Conservation (phyloP, 2,888 invertebrate genomes). For the Clanis bilineata region DNA sequence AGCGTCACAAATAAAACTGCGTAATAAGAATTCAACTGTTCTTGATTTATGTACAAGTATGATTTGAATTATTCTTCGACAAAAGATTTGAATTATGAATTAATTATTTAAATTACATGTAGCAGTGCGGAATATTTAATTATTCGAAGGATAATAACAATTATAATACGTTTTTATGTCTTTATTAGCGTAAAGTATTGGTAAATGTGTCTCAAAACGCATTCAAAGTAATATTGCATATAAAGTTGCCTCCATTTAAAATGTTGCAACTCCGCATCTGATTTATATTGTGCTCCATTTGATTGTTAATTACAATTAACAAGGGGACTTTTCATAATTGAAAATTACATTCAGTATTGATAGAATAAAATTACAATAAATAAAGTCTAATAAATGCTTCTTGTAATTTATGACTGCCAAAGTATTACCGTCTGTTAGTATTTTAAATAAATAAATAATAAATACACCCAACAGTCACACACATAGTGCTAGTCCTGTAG, state of each 20-base stretch:
- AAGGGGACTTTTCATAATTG: constrained; percentile 39
- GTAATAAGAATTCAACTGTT: not conserved
- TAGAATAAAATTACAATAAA: constrained; percentile 17
- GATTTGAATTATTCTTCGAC: not conserved
- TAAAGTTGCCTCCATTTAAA: constrained; percentile 51
- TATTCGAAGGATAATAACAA: not conserved
- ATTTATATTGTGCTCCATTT: constrained; percentile 52
- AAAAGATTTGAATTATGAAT: not conserved
- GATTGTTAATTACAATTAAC: constrained; percentile 45
- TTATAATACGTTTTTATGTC: not conserved
- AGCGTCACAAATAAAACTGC: not conserved
- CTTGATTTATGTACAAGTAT: not conserved
- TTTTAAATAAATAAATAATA: constrained; percentile 6
- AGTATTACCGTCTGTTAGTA: not conserved
- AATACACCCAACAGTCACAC: too few species aligned
- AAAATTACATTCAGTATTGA: constrained; percentile 35
- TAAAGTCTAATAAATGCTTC: not conserved
- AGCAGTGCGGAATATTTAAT: not conserved
- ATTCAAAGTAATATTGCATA: constrained; percentile 39
- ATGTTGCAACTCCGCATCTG: constrained; percentile 48
- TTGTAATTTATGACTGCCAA: not conserved
- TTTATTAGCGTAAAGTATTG: constrained; percentile 3
- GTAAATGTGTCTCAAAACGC: constrained; percentile 33
- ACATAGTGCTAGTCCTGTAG: too few species aligned
- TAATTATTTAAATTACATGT: not conserved